Evolutionary conservation across 2,888 invertebrate genomes (phyloP).

Genomic region (Agrochola macilenta): DNA sequence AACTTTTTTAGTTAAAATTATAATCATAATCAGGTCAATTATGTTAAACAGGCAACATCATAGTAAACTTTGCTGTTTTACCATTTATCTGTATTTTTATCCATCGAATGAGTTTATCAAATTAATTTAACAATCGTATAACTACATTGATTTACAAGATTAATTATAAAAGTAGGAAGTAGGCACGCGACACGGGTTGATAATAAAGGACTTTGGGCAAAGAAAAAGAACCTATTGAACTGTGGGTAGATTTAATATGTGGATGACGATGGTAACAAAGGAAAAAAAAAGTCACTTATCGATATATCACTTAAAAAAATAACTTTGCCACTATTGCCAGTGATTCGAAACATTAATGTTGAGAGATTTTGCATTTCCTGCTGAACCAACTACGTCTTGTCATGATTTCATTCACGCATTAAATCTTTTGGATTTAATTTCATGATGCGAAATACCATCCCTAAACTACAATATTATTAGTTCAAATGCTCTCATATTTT

Average conservation of each 20-base stretch:
- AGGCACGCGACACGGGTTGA: neutral
- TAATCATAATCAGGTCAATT: slow-evolving; percentile 46
- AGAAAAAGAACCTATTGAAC: neutral
- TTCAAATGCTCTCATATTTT: neutral
- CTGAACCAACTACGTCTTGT: neutral
- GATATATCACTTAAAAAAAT: too few species aligned
- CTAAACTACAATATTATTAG: neutral
- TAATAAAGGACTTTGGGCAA: neutral
- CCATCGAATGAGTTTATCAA: slow-evolving; percentile 51
- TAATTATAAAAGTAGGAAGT: slow-evolving; percentile 35
- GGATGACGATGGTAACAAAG: neutral
- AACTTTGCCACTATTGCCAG: too few species aligned
- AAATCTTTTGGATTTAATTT: neutral
- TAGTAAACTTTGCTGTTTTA: slow-evolving; percentile 57
- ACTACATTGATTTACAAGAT: slow-evolving; percentile 47
- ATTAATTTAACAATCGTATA: slow-evolving; percentile 45
- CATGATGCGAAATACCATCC: neutral
- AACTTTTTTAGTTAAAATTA: slow-evolving; percentile 27
- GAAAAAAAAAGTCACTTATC: neutral
- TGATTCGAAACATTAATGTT: neutral
- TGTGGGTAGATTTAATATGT: neutral
- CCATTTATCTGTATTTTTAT: slow-evolving; percentile 54
- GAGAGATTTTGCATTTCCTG: neutral
- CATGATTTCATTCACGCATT: neutral
- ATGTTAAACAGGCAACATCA: slow-evolving; percentile 49